A percentile compares a stretch with the other conserved stretches of the same genome.
Conservation (phyloP, 2,888 invertebrate genomes). For the Amiota minor region DNA sequence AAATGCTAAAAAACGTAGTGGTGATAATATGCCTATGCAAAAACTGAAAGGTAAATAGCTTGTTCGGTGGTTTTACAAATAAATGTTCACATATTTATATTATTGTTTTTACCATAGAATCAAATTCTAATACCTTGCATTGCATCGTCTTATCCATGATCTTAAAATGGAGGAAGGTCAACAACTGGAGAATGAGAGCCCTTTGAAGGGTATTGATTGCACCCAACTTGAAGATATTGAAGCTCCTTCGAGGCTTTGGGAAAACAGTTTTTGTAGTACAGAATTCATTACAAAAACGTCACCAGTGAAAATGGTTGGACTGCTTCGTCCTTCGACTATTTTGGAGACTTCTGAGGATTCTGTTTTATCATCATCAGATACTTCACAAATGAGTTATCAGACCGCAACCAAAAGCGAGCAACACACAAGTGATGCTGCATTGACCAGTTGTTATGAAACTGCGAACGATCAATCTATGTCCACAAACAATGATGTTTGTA, state of each 20-base stretch:
- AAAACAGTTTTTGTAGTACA: slow-evolving; percentile 58
- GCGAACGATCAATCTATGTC: slow-evolving; percentile 60
- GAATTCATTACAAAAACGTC: slow-evolving; percentile 58
- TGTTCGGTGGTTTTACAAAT: too few species aligned
- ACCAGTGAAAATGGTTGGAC: slow-evolving; percentile 71
- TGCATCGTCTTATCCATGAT: slow-evolving; percentile 61
- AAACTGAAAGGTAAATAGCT: not conserved
- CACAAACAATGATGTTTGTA: slow-evolving; percentile 39
- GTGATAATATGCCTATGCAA: not conserved
- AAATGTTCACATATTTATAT: slow-evolving; percentile 12
- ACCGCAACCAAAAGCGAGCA: slow-evolving; percentile 54
- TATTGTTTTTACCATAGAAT: slow-evolving; percentile 32
- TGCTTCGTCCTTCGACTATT: slow-evolving; percentile 72
- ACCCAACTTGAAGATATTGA: slow-evolving; percentile 71
- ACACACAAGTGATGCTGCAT: slow-evolving; percentile 41
- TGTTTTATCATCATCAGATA: slow-evolving; percentile 37
- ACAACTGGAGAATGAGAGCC: slow-evolving; percentile 54
- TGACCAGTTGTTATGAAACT: slow-evolving; percentile 66
- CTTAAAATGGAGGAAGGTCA: slow-evolving; percentile 47
- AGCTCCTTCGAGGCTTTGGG: slow-evolving; percentile 71
- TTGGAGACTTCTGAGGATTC: slow-evolving; percentile 64
- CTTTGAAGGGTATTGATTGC: slow-evolving; percentile 56
- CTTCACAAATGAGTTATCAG: slow-evolving; percentile 59
- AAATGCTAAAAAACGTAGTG: slow-evolving; percentile 46
- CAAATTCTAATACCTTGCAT: slow-evolving; percentile 56